A percentile compares a stretch with the other conserved stretches of the same genome.
phyloP scores from a whole-genome alignment of 1,140 invertebrate genomes.

The Heliothis virescens region DNA sequence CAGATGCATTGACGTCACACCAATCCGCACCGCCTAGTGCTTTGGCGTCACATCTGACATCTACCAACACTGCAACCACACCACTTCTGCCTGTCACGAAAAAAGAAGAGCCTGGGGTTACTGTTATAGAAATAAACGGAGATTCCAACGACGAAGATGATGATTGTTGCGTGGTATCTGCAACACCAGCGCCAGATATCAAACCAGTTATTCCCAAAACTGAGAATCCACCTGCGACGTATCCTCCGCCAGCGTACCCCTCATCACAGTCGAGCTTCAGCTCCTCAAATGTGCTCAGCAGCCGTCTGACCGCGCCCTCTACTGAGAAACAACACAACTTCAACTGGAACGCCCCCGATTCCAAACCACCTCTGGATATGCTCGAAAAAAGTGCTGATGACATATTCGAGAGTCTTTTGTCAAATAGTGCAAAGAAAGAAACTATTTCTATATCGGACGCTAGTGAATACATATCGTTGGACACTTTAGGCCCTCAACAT shows the following conservation, averaged over 20 bases:
- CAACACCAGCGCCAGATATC: constrained; percentile 77
- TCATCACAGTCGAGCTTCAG: constrained; percentile 64
- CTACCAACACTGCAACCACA: constrained; percentile 18
- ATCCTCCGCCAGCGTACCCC: constrained; percentile 64
- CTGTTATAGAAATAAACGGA: constrained; percentile 82
- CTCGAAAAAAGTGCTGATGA: constrained; percentile 81
- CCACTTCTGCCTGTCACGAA: constrained; percentile 72
- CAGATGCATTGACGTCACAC: constrained; percentile 55
- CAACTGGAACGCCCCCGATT: constrained; percentile 81
- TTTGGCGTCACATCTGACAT: not conserved
- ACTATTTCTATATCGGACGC: constrained; percentile 74
- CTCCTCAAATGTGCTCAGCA: constrained; percentile 55
- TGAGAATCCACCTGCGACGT: constrained; percentile 59
- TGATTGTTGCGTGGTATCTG: constrained; percentile 82
- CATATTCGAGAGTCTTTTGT: constrained; percentile 79
- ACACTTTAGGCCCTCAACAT: constrained; percentile 83
- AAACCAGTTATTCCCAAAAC: constrained; percentile 74
- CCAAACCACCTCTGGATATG: constrained; percentile 76
- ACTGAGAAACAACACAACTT: constrained; percentile 80
- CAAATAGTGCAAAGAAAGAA: constrained; percentile 75
- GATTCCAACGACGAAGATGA: constrained; percentile 83
- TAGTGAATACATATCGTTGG: constrained; percentile 82
- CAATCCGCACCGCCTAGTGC: constrained; percentile 48
- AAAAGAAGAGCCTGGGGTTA: constrained; percentile 67
- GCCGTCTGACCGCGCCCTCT: constrained; percentile 64